phyloP scores from a whole-genome alignment of 2,888 invertebrate species.

The Blera fallax region DNA sequence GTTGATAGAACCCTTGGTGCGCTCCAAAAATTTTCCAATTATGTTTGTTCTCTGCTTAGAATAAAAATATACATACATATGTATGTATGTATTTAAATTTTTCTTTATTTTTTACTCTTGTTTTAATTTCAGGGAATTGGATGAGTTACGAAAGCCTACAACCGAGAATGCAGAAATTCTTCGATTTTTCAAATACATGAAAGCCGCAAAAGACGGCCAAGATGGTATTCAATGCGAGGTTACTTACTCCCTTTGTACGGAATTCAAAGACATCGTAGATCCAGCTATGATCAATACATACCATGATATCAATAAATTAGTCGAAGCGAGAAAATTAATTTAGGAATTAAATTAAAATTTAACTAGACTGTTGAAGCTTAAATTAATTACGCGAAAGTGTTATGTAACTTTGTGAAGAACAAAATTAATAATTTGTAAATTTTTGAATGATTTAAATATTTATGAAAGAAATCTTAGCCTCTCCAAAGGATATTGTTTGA shows the following conservation, averaged over 20 bases:
- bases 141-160: conserved; percentile 91
- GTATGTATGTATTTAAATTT: background rate
- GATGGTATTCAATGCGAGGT: conserved; percentile 89
- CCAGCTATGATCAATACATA: conserved; percentile 94
- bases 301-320: conserved; percentile 93
- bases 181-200: conserved; percentile 94
- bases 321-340: conserved; percentile 87
- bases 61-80: too few relatives aligned
- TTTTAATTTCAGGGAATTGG: conserved; percentile 87
- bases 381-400: too few relatives aligned
- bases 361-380: too few relatives aligned
- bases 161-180: conserved; percentile 93
- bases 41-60: too few relatives aligned
- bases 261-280: conserved; percentile 85
- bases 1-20: too few relatives aligned
- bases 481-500: too few relatives aligned
- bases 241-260: conserved; percentile 86
- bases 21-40: too few relatives aligned
- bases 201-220: conserved; percentile 93
- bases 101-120: background rate
- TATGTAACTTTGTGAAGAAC: too few relatives aligned
- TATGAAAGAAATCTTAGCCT: too few relatives aligned
- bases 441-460: too few relatives aligned
- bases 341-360: background rate
- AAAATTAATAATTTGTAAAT: too few relatives aligned